A percentile compares a stretch with the other conserved stretches of the same genome.
Conservation (phyloP, 2,113 vertebrate genomes). For the Zingel zingel region DNA sequence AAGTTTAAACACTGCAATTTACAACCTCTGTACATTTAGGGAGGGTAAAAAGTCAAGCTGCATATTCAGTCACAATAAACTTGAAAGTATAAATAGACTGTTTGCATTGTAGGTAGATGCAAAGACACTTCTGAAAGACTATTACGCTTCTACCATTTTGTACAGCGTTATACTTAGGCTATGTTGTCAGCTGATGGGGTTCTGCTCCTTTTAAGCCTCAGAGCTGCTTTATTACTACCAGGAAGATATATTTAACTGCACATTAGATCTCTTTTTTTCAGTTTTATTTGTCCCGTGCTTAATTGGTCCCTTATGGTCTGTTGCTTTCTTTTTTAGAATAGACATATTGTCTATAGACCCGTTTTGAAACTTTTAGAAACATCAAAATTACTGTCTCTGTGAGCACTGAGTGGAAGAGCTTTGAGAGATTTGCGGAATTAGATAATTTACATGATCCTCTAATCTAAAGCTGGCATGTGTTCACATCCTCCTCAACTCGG, state of each 20-base stretch:
- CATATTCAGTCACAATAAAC: background rate
- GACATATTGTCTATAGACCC: constrained; percentile 15
- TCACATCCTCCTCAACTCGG: constrained; percentile 42
- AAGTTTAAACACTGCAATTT: background rate
- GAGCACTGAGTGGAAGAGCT: constrained; percentile 19
- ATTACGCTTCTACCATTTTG: background rate
- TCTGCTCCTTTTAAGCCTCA: constrained; percentile 23
- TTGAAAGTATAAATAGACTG: background rate
- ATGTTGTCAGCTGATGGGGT: constrained; percentile 13
- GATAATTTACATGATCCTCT: constrained; percentile 55
- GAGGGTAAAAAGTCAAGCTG: background rate
- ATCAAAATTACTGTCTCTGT: constrained; percentile 31
- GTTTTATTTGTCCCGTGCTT: constrained; percentile 7
- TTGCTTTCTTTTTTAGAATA: constrained; percentile 36
- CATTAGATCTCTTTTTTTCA: constrained; percentile 18
- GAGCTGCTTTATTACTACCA: constrained; percentile 19
- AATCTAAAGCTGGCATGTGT: constrained; percentile 34
- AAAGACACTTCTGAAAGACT: background rate
- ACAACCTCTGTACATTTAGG: background rate
- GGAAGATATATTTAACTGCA: constrained; percentile 28
- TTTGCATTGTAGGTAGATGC: background rate
- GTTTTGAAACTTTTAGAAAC: constrained; percentile 23
- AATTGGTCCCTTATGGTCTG: constrained; percentile 35
- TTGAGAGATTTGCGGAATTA: constrained; percentile 38
- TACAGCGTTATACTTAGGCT: background rate